Base-by-base conservation (phyloP, 2,888 invertebrate species). In the Portevinia maculata region DNA sequence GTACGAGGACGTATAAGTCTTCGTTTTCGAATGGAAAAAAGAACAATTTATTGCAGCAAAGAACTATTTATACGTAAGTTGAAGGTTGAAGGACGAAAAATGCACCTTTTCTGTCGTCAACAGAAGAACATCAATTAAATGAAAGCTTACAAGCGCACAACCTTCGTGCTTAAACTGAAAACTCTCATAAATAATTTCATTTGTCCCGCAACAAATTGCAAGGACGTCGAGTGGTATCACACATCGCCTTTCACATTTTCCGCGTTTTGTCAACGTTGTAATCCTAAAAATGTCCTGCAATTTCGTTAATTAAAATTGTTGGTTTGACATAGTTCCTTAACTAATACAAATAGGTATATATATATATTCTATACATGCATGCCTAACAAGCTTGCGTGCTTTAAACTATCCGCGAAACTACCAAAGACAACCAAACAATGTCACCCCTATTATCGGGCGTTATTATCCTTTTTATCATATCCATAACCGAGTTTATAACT, bases 401-500 rank as follows among this genome's bases (percentile, higher is more conserved):
- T 41, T 19, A n/a, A 17, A 15, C 24, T n/a, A 24, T 30, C 28
- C 19, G n/a, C 57, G 24, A 39, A 28, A 59, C 9, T 37, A 46
- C 19, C 9, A 21, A 32, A 55, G 3, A 21, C 9, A 19, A 37
- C 19, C 17, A 46, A 30, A 50, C 41, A 39, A 41, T 53, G 52
- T 60, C 75, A 37, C 11, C 65, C 37, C 24, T 50, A 44, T 67
- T 75, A 75, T 75, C 75, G 32, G 53, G 3, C 9, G 19, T 60
- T 60, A 46, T 67, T 53, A 67, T 67, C 75, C 67, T 13, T 69
- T 50, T 46, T 65, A 65, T 74, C 73, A 74, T 65, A 64, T 74
- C 74, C 55, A 65, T 48, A 74, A 74, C 74, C 57, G 48, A 74
- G 64, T 71, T 59, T 64, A 73, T 67, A 73, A 73, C 65, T 79